These are phyloP conservation scores for Axinella damicornis DNA, from an alignment of 37 sponge, comb jelly and placozoan genomes.

Conservation along the genomic window DNA sequence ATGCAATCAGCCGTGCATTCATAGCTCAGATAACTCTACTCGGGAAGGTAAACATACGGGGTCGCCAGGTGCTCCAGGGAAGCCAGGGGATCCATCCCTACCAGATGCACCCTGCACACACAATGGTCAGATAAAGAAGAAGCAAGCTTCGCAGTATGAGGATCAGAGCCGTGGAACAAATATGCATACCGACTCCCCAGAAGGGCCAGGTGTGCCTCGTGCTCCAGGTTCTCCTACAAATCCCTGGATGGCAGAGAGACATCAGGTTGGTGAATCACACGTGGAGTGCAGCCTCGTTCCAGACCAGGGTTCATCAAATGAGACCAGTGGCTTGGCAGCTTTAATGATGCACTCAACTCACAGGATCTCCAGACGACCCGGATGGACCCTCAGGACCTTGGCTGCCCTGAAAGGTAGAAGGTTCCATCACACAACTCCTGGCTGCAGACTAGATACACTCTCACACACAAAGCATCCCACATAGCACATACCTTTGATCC, in stretches of 20 bases:
- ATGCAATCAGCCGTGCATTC: too few species aligned
- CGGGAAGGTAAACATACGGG: slow-evolving; percentile 43
- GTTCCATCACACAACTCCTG: too few species aligned
- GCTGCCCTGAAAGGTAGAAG: slow-evolving; percentile 36
- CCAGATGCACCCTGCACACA: slow-evolving; percentile 59
- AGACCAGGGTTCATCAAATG: neutral
- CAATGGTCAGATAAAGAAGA: neutral
- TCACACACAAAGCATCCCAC: neutral
- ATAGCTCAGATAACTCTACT: too few species aligned
- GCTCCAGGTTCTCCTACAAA: slow-evolving; percentile 65
- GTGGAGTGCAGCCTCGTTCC: too few species aligned
- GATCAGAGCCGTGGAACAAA: too few species aligned
- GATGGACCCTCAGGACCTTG: slow-evolving; percentile 66
- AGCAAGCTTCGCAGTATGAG: too few species aligned
- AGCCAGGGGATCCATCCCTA: slow-evolving; percentile 64
- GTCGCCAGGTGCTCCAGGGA: slow-evolving; percentile 69
- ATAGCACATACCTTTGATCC: slow-evolving; percentile 29
- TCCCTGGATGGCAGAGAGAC: slow-evolving; percentile 16
- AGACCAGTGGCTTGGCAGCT: neutral
- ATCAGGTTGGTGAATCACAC: too few species aligned
- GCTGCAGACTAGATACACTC: neutral
- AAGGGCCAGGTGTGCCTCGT: slow-evolving; percentile 62
- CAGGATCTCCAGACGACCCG: slow-evolving; percentile 68
- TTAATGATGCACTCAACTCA: slow-evolving; percentile 1
- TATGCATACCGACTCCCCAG: slow-evolving; percentile 50